A percentile compares a stretch with the other conserved stretches of the same genome.
phyloP scores from a whole-genome alignment of 2,888 invertebrate species.

The Acronicta aceris region DNA sequence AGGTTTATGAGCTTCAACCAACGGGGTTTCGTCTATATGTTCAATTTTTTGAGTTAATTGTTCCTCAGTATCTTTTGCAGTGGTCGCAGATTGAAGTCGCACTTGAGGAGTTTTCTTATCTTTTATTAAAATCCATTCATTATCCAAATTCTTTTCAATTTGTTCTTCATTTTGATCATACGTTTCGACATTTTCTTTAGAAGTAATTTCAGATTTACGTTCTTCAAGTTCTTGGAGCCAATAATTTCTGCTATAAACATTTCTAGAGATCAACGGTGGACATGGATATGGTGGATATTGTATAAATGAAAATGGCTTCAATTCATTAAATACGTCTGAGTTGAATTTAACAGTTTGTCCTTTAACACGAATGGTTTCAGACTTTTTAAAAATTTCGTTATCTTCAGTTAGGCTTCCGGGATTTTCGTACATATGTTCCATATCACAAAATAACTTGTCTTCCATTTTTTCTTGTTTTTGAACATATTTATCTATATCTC shows the following conservation, averaged over 20 bases:
- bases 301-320: no score
- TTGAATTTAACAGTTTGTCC: no score
- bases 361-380: no score
- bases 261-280: not conserved
- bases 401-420: no score
- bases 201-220: no score
- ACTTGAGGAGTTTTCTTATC: conserved; percentile 23
- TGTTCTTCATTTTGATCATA: no score
- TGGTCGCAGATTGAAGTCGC: no score
- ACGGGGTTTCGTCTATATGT: conserved; percentile 65
- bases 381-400: no score
- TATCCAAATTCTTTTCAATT: not conserved
- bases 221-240: not conserved
- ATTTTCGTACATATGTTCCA: not conserved
- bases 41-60: conserved; percentile 71
- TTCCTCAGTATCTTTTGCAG: conserved; percentile 63
- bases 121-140: not conserved
- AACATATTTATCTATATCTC: not conserved
- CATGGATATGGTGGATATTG: no score
- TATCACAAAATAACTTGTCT: not conserved
- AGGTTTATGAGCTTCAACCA: conserved; percentile 63
- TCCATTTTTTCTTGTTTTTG: not conserved
- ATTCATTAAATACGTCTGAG: no score
- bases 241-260: not conserved
- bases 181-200: no score